These are phyloP conservation scores for Empis stercorea DNA, from an alignment of 2,888 invertebrate species.

Conservation along the genomic window DNA sequence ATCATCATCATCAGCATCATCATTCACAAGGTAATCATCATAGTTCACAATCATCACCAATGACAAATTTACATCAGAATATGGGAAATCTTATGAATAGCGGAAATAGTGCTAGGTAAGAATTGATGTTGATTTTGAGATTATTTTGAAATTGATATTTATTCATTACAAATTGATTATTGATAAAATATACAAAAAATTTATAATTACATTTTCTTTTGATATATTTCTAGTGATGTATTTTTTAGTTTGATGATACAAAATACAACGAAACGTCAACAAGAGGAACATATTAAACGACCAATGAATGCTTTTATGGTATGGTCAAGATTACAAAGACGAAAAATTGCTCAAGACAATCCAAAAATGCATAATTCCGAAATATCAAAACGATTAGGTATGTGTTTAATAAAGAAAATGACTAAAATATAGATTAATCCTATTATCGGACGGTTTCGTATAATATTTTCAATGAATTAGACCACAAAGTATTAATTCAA, in stretches of 20 bases:
- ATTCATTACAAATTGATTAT: neutral
- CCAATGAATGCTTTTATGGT: conserved; percentile 99
- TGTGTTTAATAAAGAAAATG: too few species aligned
- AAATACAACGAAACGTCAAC: conserved; percentile 41
- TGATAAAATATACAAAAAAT: neutral
- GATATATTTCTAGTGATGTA: conserved; percentile 28
- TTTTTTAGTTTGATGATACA: conserved; percentile 37
- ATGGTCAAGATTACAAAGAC: conserved; percentile 82
- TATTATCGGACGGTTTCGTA: too few species aligned
- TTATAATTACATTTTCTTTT: too few species aligned
- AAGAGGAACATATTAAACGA: conserved; percentile 83
- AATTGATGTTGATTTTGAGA: neutral
- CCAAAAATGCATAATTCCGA: conserved; percentile 98
- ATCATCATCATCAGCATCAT: conserved; percentile 20
- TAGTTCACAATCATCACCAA: conserved; percentile 31
- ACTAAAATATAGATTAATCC: too few species aligned
- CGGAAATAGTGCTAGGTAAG: conserved; percentile 34
- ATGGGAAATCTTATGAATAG: conserved; percentile 36
- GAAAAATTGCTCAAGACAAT: conserved; percentile 95
- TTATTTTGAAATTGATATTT: too few species aligned
- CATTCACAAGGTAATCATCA: conserved; percentile 21
- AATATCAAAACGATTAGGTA: conserved; percentile 84
- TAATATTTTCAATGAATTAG: too few species aligned
- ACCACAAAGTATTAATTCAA: too few species aligned
- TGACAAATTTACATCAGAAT: conserved; percentile 35